Evolutionary conservation across 2,113 vertebrate genomes (phyloP).

Genomic region (Egretta garzetta): DNA sequence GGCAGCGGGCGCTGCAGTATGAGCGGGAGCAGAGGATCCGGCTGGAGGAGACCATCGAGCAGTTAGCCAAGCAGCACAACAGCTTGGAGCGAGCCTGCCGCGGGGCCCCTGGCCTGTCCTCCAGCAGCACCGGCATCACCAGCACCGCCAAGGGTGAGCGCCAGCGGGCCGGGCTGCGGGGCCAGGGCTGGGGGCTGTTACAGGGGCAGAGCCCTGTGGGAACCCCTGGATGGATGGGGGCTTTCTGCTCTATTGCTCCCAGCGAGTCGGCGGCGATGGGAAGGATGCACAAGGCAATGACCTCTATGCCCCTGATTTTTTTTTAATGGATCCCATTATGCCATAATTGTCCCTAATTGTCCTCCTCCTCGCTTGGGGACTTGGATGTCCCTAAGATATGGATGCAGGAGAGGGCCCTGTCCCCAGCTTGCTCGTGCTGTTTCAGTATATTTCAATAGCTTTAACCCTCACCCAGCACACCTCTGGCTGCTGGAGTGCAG

Average conservation of each 20-base stretch:
- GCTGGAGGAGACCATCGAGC: constrained; percentile 97
- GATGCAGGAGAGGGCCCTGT: not conserved
- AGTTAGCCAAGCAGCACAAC: constrained; percentile 98
- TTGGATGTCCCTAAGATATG: not conserved
- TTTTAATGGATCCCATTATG: rapidly evolving
- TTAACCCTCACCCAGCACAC: not conserved
- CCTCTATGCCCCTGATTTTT: rapidly evolving
- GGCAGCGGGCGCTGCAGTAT: constrained; percentile 95
- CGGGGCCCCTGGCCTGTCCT: constrained; percentile 79
- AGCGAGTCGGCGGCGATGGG: rapidly evolving
- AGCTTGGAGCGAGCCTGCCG: constrained; percentile 95
- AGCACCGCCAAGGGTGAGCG: constrained; percentile 81
- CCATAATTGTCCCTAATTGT: not conserved
- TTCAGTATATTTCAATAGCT: not conserved
- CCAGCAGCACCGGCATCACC: constrained; percentile 62
- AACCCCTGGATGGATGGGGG: rapidly evolving
- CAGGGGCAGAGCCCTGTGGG: not conserved
- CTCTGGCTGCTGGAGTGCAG: not conserved
- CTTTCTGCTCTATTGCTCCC: not conserved
- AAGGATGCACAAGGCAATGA: not conserved
- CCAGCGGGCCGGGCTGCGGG: rapidly evolving
- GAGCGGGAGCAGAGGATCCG: constrained; percentile 93
- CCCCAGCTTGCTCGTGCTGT: rapidly evolving
- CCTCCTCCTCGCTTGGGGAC: not conserved
- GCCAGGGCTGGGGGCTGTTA: rapidly evolving